These are phyloP conservation scores for Phyllotreta striolata DNA, from an alignment of 2,888 invertebrate genomes.

Conservation along the genomic window DNA sequence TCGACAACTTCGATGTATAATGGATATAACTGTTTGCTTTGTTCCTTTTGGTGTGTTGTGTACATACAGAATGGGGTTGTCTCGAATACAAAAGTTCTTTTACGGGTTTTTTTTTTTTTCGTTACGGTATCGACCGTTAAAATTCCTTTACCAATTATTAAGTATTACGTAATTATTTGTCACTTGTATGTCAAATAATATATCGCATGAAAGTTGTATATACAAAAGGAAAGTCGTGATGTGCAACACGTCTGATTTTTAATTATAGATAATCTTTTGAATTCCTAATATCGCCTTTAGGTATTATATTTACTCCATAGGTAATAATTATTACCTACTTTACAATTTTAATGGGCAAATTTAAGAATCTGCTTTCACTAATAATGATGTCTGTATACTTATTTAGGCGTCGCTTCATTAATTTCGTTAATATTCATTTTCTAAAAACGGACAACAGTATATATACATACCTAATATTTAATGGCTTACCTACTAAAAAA, in stretches of 20 bases:
- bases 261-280: too few species aligned
- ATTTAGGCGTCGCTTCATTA: too few species aligned
- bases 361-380: background rate
- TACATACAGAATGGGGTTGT: constrained; percentile 14
- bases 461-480: too few species aligned
- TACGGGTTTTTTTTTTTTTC: background rate
- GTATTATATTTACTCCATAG: background rate
- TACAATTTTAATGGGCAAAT: too few species aligned
- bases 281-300: background rate
- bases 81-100: constrained; percentile 5
- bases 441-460: too few species aligned
- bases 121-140: constrained; percentile 1
- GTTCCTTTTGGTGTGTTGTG: constrained; percentile 13
- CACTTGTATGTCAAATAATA: background rate
- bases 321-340: too few species aligned
- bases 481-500: too few species aligned
- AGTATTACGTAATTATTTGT: background rate
- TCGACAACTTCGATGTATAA: constrained; percentile 15
- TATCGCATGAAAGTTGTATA: background rate
- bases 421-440: too few species aligned
- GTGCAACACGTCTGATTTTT: too few species aligned
- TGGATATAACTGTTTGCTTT: constrained; percentile 27
- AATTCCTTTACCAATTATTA: background rate
- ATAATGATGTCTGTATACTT: too few species aligned
- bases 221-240: too few species aligned